Evolutionary conservation across 2,113 vertebrate species (phyloP), one percentile per base, ranked within the genome.

Genomic region (Nesoenas mayeri): DNA sequence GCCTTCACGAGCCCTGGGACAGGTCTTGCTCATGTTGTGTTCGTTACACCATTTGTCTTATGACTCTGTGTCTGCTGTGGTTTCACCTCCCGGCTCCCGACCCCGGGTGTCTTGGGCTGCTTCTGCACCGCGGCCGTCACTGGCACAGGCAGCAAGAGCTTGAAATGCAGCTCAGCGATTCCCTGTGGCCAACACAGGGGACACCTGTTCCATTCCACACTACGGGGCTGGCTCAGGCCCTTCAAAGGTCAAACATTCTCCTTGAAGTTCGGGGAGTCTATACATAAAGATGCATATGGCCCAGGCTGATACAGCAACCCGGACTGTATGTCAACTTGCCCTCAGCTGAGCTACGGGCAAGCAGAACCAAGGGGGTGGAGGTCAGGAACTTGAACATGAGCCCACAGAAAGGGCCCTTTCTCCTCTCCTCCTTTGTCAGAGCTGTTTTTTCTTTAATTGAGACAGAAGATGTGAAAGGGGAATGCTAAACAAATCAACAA

Each of bases 21-120:
- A 91, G 54, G 48, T 69, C 85, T 82, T 32, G 44, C 31, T 75
- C 58, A 19, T 2, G 0, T 17, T 77, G 61, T 72, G 40, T 57
- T 31, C 89, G 57, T 56, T 69, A 81, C 20, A 56, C 15, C 34
- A 4, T 40, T 80, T 71, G 85, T 91, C 74, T 64, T 14, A 42
- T 26, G 4, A 7, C 24, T 70, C 60, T 0, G 1, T n/a, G 25
- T 14, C 62, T 54, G 48, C 88, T 69, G 26, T 5, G 0, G 34
- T 67, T 56, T 48, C 60, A 73, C 61, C 57, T 47, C 12, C 3
- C 18, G 44, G 51, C 25, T 44, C 51, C 24, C 42, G 7, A 2
- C 2, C 26, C 28, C 0, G 0, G 34, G 1, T 15, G n/a, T 18
- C 54, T 57, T 42, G 32, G 4, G 3, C 62, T n/a, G 34, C 18